phyloP scores from a whole-genome alignment of 2,797 vertebrate species.

The Xiphorhynchus erythropygius region DNA sequence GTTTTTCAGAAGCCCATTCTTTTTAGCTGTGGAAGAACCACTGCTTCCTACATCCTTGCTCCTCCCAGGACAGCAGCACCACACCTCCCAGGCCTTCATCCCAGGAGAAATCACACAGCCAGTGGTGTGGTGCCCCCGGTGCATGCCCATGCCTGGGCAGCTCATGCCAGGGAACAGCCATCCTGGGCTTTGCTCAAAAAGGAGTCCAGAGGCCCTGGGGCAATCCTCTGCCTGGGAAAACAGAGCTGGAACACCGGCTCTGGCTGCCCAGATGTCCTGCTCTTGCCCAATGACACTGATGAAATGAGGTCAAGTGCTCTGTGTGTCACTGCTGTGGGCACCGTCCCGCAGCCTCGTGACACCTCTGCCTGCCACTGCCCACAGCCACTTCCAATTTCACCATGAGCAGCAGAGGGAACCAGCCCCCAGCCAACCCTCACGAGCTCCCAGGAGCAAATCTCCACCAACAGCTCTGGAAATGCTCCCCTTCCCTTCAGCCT shows the following conservation, averaged over 20 bases:
- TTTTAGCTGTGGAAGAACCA: neutral
- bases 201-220: rapidly evolving
- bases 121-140: rapidly evolving
- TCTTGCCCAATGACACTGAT: neutral
- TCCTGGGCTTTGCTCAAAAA: neutral
- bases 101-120: neutral
- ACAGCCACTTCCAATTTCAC: neutral
- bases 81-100: neutral
- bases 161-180: neutral
- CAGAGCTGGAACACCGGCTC: rapidly evolving
- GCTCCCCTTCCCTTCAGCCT: neutral
- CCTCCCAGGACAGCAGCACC: neutral
- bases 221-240: neutral
- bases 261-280: neutral
- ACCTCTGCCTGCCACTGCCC: neutral
- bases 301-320: neutral
- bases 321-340: neutral
- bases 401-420: neutral
- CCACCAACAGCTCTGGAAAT: neutral
- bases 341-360: neutral
- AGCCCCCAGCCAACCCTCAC: rapidly evolving
- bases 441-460: neutral
- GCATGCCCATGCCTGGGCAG: rapidly evolving
- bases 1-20: neutral
- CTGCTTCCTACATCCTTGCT: neutral